phyloP scores from a whole-genome alignment of 1,140 invertebrate species.

The Zophobas atratus region DNA sequence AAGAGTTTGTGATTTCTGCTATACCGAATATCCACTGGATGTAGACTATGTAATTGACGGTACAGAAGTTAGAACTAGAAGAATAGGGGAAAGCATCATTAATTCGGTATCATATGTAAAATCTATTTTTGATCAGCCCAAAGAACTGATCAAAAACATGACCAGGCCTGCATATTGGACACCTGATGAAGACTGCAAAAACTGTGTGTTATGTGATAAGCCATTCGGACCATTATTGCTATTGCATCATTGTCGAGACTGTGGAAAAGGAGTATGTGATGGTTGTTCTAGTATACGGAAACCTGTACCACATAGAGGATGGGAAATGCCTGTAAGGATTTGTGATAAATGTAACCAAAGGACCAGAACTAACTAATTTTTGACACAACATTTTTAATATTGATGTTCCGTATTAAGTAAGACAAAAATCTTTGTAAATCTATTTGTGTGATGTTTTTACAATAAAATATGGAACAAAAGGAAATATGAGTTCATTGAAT shows the following conservation, averaged over 20 bases:
- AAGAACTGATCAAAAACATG: constrained; percentile 81
- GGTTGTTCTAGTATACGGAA: constrained; percentile 75
- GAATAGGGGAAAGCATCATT: constrained; percentile 77
- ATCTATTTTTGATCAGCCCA: constrained; percentile 64
- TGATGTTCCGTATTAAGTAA: no score
- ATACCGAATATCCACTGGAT: constrained; percentile 64
- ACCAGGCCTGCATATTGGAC: constrained; percentile 87
- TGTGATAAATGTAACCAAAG: constrained; percentile 73
- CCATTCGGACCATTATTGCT: constrained; percentile 72
- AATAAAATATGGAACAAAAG: no score
- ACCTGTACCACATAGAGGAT: constrained; percentile 79
- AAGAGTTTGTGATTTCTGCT: constrained; percentile 80
- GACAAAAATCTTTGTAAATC: no score
- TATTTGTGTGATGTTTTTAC: no score
- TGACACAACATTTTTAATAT: no score
- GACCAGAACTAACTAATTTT: no score
- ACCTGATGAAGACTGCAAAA: constrained; percentile 79
- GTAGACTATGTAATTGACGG: constrained; percentile 54
- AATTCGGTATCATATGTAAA: constrained; percentile 73
- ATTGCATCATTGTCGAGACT: constrained; percentile 84
- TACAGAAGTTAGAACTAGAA: constrained; percentile 72
- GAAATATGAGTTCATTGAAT: no score
- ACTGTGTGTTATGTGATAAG: constrained; percentile 78
- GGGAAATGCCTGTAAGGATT: constrained; percentile 79
- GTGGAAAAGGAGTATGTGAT: constrained; percentile 80